A percentile compares a stretch with the other conserved stretches of the same genome.
Conservation (phyloP, 2,113 vertebrate genomes). For the Corvus moneduloides region DNA sequence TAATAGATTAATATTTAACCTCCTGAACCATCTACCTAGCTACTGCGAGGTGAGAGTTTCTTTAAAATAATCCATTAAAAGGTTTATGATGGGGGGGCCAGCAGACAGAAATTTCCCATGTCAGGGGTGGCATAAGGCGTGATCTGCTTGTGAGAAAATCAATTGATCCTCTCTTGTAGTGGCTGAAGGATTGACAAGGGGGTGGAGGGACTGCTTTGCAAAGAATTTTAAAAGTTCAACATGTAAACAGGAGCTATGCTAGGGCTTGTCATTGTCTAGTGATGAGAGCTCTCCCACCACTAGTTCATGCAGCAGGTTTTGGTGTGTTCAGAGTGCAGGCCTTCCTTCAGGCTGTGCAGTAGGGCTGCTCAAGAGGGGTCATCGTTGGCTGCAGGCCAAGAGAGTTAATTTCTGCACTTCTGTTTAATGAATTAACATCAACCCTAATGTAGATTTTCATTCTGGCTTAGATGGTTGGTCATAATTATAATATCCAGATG, state of each 20-base stretch:
- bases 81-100: not conserved
- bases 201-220: not conserved
- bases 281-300: not conserved
- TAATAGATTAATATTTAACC: not conserved
- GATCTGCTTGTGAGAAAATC: not conserved
- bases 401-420: not conserved
- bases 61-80: not conserved
- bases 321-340: not conserved
- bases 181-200: accelerated
- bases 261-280: accelerated
- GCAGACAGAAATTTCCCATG: not conserved
- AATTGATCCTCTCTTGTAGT: accelerated
- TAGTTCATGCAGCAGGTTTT: not conserved
- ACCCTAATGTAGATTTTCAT: not conserved
- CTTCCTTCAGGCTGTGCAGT: not conserved
- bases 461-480: not conserved
- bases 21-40: not conserved
- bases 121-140: not conserved
- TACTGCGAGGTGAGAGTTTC: not conserved
- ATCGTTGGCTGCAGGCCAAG: not conserved
- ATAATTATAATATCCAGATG: not conserved
- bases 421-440: not conserved
- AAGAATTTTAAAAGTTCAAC: not conserved
- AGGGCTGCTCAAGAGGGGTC: not conserved
- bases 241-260: not conserved